Percentiles rank a stretch among this genome's conserved stretches.
phyloP scores from a whole-genome alignment of 2,888 invertebrate genomes.

The Ormyrus thymus region DNA sequence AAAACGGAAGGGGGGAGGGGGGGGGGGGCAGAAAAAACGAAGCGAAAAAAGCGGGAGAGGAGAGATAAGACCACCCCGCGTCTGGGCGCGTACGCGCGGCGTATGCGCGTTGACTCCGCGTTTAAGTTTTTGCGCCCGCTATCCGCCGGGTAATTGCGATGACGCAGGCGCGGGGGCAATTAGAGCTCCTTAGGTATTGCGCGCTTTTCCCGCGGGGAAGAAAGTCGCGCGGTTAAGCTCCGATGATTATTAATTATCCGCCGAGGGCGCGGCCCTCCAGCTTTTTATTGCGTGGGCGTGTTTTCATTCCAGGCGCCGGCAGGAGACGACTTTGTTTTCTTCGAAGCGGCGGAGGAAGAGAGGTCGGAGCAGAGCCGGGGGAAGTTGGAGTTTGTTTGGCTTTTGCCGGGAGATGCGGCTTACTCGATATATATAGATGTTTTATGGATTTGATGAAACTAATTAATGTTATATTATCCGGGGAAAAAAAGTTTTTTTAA shows the following conservation, averaged over 20 bases:
- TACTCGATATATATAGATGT: too few species aligned
- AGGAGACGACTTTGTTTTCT: not conserved
- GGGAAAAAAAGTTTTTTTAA: too few species aligned
- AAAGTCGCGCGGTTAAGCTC: not conserved
- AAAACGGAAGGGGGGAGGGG: not conserved
- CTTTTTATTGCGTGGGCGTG: conserved; percentile 16
- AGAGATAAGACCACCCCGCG: conserved; percentile 17
- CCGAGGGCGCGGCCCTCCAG: too few species aligned
- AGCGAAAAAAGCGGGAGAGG: not conserved
- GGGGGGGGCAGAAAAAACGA: not conserved
- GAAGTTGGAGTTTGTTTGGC: too few species aligned
- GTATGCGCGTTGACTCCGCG: not conserved
- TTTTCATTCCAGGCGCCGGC: conserved; percentile 11
- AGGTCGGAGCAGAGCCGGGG: not conserved
- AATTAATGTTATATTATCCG: too few species aligned
- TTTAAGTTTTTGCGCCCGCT: conserved; percentile 2
- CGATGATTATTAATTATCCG: conserved; percentile 29
- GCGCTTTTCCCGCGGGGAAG: not conserved
- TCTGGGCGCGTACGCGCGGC: not conserved
- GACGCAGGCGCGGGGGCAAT: not conserved
- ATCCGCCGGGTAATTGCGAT: not conserved
- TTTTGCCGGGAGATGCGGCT: too few species aligned
- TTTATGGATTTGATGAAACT: too few species aligned
- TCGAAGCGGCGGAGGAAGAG: not conserved
- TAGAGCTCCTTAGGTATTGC: conserved; percentile 18